Evolutionary conservation across 2,888 invertebrate species (phyloP).

Genomic region (Scaptomyza parva): DNA sequence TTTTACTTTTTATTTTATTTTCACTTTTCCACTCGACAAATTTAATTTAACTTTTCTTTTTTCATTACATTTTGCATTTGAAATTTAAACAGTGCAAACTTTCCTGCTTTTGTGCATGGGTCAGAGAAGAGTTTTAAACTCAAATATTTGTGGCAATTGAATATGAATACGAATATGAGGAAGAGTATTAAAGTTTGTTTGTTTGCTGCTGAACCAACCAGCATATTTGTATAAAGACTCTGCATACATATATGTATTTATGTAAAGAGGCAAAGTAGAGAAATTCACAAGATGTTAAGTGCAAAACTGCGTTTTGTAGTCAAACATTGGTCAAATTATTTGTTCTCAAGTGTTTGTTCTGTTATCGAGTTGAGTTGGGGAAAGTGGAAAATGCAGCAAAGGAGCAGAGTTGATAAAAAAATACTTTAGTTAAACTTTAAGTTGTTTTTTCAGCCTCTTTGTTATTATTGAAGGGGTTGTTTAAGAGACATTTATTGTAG

Average conservation of each 20-base stretch:
- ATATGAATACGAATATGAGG: conserved; percentile 28
- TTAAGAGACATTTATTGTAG: too few relatives aligned
- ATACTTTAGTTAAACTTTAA: too few relatives aligned
- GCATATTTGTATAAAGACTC: conserved; percentile 4
- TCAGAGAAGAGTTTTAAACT: conserved; percentile 57
- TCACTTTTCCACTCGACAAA: conserved; percentile 64
- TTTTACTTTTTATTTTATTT: conserved; percentile 51
- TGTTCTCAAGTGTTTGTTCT: conserved; percentile 10
- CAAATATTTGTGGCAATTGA: conserved; percentile 67
- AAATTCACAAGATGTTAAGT: conserved; percentile 12
- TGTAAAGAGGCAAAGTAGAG: conserved; percentile 5
- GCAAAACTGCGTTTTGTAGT: conserved; percentile 19
- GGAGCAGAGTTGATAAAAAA: too few relatives aligned
- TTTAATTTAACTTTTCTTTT: conserved; percentile 41
- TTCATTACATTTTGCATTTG: conserved; percentile 64
- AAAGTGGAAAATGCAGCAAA: neutral
- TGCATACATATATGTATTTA: neutral
- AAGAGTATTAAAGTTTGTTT: conserved; percentile 8
- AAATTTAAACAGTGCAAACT: conserved; percentile 6
- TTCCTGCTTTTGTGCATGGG: conserved; percentile 19
- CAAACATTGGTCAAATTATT: conserved; percentile 30
- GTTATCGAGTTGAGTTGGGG: conserved; percentile 1
- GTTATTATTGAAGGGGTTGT: too few relatives aligned
- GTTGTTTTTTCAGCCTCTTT: too few relatives aligned
- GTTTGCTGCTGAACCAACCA: conserved; percentile 17